Evolutionary conservation across 1,140 invertebrate genomes (phyloP).

Genomic region (Drosophila littoralis): DNA sequence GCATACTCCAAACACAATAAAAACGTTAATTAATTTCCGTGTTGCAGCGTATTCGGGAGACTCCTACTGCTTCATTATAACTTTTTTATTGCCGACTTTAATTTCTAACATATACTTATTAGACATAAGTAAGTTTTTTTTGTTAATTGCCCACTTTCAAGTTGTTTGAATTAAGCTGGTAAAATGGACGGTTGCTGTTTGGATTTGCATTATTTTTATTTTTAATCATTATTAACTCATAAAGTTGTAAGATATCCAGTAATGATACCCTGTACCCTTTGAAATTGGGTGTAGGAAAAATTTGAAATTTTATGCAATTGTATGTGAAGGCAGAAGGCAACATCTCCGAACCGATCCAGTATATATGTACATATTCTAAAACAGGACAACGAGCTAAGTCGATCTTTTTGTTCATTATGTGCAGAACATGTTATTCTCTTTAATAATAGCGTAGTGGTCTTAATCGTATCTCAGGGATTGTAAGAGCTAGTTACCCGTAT

Average conservation of each 20-base stretch:
- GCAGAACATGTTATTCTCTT: too few species aligned
- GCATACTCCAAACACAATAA: too few species aligned
- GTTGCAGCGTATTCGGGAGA: too few species aligned
- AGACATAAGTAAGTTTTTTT: background rate
- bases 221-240: slow-evolving; percentile 57
- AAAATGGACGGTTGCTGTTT: slow-evolving; percentile 75
- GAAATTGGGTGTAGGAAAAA: background rate
- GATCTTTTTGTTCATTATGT: too few species aligned
- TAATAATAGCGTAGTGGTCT: too few species aligned
- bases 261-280: background rate
- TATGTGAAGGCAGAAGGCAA: slow-evolving; percentile 28
- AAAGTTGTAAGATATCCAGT: slow-evolving; percentile 76
- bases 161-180: slow-evolving; percentile 64
- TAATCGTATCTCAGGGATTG: too few species aligned
- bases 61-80: too few species aligned
- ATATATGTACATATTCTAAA: too few species aligned
- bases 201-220: slow-evolving; percentile 68
- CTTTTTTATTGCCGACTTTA: background rate
- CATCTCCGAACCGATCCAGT: background rate
- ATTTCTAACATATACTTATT: too few species aligned
- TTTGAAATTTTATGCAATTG: background rate
- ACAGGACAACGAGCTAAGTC: too few species aligned
- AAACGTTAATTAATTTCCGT: too few species aligned
- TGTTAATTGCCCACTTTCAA: slow-evolving; percentile 14
- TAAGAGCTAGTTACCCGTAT: too few species aligned